phyloP scores from a whole-genome alignment of 1,140 invertebrate genomes.

The Pteromalus puparum region DNA sequence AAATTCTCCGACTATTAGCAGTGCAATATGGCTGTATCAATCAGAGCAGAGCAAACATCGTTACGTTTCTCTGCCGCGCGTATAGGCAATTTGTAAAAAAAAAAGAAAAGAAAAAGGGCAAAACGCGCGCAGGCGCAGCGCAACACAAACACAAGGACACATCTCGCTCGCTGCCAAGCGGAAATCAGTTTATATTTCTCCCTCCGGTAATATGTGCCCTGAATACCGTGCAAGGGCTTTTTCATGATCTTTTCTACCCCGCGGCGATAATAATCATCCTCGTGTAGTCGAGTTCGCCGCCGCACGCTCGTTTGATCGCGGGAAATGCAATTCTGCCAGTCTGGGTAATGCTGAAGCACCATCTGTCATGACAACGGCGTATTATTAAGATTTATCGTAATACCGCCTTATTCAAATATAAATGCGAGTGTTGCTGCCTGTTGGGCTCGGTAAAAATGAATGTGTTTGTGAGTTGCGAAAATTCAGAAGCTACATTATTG shows the following conservation, averaged over 20 bases:
- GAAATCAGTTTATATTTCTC: slow-evolving; percentile 14
- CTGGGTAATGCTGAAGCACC: background rate
- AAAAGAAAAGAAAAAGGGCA: too few species aligned
- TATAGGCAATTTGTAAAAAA: too few species aligned
- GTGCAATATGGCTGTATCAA: too few species aligned
- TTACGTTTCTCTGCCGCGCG: too few species aligned
- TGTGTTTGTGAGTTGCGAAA: background rate
- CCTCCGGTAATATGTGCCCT: slow-evolving; percentile 11
- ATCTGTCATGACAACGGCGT: background rate
- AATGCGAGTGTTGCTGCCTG: background rate
- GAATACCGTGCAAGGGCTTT: slow-evolving; percentile 10
- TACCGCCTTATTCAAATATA: background rate
- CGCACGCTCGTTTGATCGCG: slow-evolving; percentile 18
- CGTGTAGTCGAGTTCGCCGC: background rate
- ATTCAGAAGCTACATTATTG: background rate
- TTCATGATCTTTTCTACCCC: slow-evolving; percentile 27
- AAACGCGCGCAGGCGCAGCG: too few species aligned
- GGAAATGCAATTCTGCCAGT: slow-evolving; percentile 3
- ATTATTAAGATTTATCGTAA: slow-evolving; percentile 5
- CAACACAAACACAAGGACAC: too few species aligned
- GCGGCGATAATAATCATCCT: slow-evolving; percentile 24
- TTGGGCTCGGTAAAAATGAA: background rate
- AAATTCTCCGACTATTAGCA: too few species aligned
- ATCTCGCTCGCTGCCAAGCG: background rate
- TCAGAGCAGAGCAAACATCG: too few species aligned